Evolutionary conservation across 2,888 invertebrate species (phyloP).

Genomic region (Deilephila porcellus): DNA sequence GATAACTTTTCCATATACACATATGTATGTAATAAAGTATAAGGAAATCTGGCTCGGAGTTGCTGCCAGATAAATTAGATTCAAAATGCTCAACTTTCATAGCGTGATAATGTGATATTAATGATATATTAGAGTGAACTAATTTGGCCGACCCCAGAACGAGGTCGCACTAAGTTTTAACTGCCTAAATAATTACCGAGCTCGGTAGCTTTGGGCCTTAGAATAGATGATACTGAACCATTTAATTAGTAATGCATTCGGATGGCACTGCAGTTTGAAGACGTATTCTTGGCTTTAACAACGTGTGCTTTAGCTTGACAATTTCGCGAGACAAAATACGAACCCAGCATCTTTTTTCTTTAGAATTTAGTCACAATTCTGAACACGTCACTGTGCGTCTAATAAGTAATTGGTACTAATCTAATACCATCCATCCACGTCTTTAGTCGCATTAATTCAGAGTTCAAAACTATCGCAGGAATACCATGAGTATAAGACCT

Average conservation of each 20-base stretch:
- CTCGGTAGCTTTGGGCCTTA: constrained; percentile 39
- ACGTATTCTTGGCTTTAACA: not conserved
- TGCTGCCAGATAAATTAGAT: constrained; percentile 28
- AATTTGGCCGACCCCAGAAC: constrained; percentile 66
- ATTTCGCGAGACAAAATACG: not conserved
- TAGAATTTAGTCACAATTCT: too few species aligned
- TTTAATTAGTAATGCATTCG: constrained; percentile 19
- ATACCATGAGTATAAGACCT: too few species aligned
- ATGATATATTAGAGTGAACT: constrained; percentile 58
- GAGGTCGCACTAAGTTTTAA: constrained; percentile 68
- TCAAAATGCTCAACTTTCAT: constrained; percentile 26
- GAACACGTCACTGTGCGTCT: too few species aligned
- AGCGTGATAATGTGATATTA: constrained; percentile 65
- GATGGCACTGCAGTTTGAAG: not conserved
- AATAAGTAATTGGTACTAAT: too few species aligned
- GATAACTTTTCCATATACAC: not conserved
- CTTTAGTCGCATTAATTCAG: too few species aligned
- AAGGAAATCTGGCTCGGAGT: constrained; percentile 25
- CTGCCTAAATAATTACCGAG: constrained; percentile 73
- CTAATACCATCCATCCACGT: too few species aligned
- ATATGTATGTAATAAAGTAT: constrained; percentile 26
- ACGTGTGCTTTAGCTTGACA: not conserved
- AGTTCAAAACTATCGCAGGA: too few species aligned
- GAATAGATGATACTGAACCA: not conserved
- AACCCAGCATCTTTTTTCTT: too few species aligned